phyloP scores from a whole-genome alignment of 2,113 vertebrate genomes.

The Nothocercus nigrocapillus region DNA sequence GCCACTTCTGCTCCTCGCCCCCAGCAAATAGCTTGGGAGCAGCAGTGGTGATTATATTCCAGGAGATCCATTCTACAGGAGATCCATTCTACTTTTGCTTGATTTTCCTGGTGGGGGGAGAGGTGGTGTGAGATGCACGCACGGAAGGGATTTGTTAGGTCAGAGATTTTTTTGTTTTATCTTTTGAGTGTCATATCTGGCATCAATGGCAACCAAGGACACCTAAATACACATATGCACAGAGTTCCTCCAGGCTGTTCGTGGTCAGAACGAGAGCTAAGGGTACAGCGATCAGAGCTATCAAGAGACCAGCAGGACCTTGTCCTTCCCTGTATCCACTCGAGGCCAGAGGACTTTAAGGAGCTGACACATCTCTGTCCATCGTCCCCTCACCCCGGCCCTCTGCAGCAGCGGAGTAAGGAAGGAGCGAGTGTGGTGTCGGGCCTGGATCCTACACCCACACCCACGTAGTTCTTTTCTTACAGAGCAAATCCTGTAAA shows the following conservation, averaged over 20 bases:
- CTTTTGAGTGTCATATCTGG: not conserved
- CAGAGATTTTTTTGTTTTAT: not conserved
- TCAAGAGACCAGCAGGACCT: not conserved
- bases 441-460: too few relatives aligned
- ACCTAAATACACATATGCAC: not conserved
- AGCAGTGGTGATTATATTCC: not conserved
- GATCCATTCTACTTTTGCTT: not conserved
- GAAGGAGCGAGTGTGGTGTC: not conserved
- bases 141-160: not conserved
- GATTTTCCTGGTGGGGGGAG: not conserved
- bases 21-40: not conserved
- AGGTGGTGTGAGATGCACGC: not conserved
- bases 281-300: not conserved
- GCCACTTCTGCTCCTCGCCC: not conserved
- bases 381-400: not conserved
- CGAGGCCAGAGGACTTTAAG: not conserved
- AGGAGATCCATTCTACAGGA: not conserved
- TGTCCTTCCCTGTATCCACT: not conserved
- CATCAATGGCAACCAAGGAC: not conserved
- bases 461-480: not conserved
- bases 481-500: not conserved
- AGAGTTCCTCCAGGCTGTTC: not conserved
- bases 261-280: not conserved
- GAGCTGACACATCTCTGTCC: not conserved
- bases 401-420: not conserved